Conservation (phyloP, 2,888 invertebrate species). For the Agrotis puta region DNA sequence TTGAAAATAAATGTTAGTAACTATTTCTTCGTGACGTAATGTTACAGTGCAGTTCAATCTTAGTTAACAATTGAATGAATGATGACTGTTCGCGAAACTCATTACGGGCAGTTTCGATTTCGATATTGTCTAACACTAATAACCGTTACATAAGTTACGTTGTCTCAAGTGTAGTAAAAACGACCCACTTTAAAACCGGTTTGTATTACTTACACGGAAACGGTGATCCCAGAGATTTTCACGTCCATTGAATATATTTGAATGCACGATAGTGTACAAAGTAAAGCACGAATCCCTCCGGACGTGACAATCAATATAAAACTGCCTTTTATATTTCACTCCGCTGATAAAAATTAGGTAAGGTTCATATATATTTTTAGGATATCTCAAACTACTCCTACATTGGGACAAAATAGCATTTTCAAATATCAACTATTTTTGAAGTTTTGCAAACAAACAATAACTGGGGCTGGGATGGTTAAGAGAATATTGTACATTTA, state of each 20-base stretch:
- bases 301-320: no score
- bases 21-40: neutral
- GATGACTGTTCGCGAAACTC: slow-evolving; percentile 7
- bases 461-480: neutral
- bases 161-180: slow-evolving; percentile 43
- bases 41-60: neutral
- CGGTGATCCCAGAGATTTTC: neutral
- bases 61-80: slow-evolving; percentile 14
- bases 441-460: slow-evolving; percentile 10
- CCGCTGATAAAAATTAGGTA: neutral
- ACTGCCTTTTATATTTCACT: neutral
- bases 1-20: slow-evolving; percentile 3
- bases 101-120: slow-evolving; percentile 23
- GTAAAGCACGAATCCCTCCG: no score
- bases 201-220: slow-evolving; percentile 30
- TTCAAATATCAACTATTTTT: no score
- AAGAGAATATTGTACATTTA: no score
- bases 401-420: neutral
- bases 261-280: no score
- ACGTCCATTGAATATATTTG: slow-evolving; percentile 2
- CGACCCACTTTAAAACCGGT: slow-evolving; percentile 47
- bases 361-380: neutral
- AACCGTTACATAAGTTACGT: slow-evolving; percentile 38
- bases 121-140: slow-evolving; percentile 27
- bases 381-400: neutral